Base-by-base conservation (phyloP, 2,888 invertebrate species). In the Eubasilissa splendida region DNA sequence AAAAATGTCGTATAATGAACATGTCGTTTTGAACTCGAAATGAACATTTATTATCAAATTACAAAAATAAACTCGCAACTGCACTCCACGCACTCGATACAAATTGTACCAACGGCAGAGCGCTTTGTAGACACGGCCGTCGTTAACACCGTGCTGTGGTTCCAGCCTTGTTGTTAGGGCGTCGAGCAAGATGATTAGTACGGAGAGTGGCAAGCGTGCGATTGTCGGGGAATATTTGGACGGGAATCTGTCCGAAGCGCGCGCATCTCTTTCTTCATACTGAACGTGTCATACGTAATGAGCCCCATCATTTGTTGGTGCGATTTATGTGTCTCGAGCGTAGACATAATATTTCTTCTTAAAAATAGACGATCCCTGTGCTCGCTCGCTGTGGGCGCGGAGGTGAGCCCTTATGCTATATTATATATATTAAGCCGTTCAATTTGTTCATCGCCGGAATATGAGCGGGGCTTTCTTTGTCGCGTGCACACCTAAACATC, bases 321-420 rank as follows among this genome's bases (percentile, higher is more conserved):
- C 79, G 83, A 83, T 83, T 83, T 83, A 83, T 83, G 83, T 68
- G 83, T 83, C 83, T 83, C 77, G 77, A 71, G 63, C 65, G 77
- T 65, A 80, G 80, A 83, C 80, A 79, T 77, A 75, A 83, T 83
- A 81, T 76, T 81, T 83, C 83, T 81, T 79, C 73, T 79, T 71
- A 83, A 83, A 83, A 83, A 83, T 83, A 83, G 83, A 79, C 22
- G 68, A 78, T 58, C 56, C 42, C 71, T 33, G 58, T 8, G 14
- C 4, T 7, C 54, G 33, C 14, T 9, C 56, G 22, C 71, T 56
- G 33, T 9, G 71, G 58, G 56, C 33, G 12, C 8, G n/a, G 56
- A 9, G 56, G 71, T 22, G 71, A 56, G 71, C 71, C 71, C 71
- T 73, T 73, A 22, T 22, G 22, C 1, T 31, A 73, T 56, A 73